Percentiles rank a stretch among this genome's conserved stretches.
Evolutionary conservation across 2,888 invertebrate genomes (phyloP).

Genomic region (Thelaira solivaga): DNA sequence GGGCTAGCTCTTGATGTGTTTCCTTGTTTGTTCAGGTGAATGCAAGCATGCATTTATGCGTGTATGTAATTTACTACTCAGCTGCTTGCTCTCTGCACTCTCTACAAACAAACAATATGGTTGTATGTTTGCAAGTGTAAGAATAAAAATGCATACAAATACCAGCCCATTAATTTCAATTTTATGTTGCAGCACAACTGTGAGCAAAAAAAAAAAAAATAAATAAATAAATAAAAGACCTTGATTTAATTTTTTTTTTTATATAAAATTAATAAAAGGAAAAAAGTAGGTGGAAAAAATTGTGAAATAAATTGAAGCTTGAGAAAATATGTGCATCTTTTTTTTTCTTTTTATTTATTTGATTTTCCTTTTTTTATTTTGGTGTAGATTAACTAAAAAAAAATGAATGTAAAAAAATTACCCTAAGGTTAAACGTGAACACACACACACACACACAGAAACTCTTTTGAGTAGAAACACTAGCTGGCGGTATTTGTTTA

Average conservation of each 20-base stretch:
- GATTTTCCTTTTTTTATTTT: too few relatives aligned
- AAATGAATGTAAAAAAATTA: not conserved
- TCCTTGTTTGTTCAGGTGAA: too few relatives aligned
- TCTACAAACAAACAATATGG: not conserved
- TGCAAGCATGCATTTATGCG: too few relatives aligned
- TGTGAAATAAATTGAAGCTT: conserved; percentile 20
- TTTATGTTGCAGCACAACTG: conserved; percentile 21
- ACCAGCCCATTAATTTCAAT: conserved; percentile 56
- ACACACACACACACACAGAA: too few relatives aligned
- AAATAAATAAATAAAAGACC: conserved; percentile 29
- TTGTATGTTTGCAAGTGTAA: not conserved
- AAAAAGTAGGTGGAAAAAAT: not conserved
- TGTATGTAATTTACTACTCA: not conserved
- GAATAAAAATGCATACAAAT: conserved; percentile 5
- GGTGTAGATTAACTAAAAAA: not conserved
- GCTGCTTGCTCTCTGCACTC: conserved; percentile 5
- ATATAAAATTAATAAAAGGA: conserved; percentile 44
- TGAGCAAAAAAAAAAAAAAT: not conserved
- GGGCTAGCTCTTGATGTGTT: too few relatives aligned
- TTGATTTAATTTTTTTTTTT: conserved; percentile 45
- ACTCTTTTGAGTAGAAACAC: not conserved
- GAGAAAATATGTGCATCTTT: not conserved
- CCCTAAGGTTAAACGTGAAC: not conserved
- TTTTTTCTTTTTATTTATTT: not conserved
- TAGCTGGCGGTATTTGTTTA: not conserved